Percentiles rank a stretch among this genome's conserved stretches.
These are phyloP conservation scores for Stenolophus ochropezus DNA, from an alignment of 2,888 invertebrate genomes.

Conservation along the genomic window DNA sequence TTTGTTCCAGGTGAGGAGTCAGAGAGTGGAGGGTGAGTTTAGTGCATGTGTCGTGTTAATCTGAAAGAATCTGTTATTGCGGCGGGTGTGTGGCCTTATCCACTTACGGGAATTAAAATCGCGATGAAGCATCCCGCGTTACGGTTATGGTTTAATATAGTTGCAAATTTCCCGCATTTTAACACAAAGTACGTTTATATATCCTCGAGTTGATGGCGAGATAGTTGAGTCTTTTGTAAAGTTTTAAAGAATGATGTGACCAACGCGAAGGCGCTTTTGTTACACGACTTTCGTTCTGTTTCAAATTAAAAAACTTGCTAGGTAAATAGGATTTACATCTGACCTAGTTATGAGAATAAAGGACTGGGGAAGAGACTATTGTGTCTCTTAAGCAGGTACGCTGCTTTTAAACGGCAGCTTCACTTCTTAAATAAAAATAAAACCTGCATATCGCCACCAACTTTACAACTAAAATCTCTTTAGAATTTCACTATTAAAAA, in stretches of 20 bases:
- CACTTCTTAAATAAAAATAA: neutral
- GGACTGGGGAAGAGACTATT: neutral
- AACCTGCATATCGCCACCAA: too few species aligned
- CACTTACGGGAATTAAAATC: conserved; percentile 35
- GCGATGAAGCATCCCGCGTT: conserved; percentile 41
- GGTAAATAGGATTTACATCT: conserved; percentile 54
- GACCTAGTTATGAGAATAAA: conserved; percentile 32
- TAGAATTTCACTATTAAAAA: too few species aligned
- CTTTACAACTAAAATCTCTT: too few species aligned
- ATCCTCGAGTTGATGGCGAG: conserved; percentile 49
- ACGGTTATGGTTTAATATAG: conserved; percentile 57
- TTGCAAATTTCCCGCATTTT: conserved; percentile 56
- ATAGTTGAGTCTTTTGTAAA: conserved; percentile 57
- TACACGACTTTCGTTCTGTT: conserved; percentile 21
- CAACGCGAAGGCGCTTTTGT: conserved; percentile 14
- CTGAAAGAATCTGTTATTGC: neutral
- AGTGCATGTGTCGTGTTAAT: too few species aligned
- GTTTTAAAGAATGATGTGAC: conserved; percentile 50
- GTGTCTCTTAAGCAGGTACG: neutral
- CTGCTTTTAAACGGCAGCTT: neutral
- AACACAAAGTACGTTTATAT: conserved; percentile 55
- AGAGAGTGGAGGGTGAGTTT: too few species aligned
- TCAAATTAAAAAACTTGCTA: conserved; percentile 50
- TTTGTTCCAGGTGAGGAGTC: too few species aligned
- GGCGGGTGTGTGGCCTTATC: neutral